Conservation (phyloP, 2,888 invertebrate genomes). For the Andrena hattorfiana region DNA sequence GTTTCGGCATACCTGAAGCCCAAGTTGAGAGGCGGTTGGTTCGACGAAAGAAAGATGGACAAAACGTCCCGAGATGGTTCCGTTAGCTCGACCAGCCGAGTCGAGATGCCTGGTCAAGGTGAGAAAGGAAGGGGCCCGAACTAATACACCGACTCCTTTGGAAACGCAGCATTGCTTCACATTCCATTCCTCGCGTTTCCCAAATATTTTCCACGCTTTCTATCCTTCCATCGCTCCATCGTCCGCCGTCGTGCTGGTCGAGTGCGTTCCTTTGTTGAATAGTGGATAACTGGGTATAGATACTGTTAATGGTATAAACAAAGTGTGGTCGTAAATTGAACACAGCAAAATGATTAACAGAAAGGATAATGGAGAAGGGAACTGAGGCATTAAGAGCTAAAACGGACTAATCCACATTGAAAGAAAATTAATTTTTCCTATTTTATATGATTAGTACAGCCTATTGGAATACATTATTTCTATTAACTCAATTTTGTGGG, state of each 20-base stretch:
- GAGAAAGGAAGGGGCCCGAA: conserved; percentile 47
- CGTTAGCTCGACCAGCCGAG: conserved; percentile 67
- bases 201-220: conserved; percentile 33
- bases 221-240: neutral
- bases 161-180: conserved; percentile 27
- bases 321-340: too few relatives aligned
- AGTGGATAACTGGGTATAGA: too few relatives aligned
- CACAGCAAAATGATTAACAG: too few relatives aligned
- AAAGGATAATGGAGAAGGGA: too few relatives aligned
- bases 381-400: too few relatives aligned
- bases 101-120: conserved; percentile 49
- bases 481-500: too few relatives aligned
- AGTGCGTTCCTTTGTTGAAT: neutral
- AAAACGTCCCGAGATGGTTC: conserved; percentile 64
- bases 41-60: conserved; percentile 59
- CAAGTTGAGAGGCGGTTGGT: conserved; percentile 29
- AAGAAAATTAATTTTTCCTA: too few relatives aligned
- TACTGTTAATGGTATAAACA: too few relatives aligned
- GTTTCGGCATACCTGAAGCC: conserved; percentile 60
- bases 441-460: too few relatives aligned
- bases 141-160: conserved; percentile 33
- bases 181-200: conserved; percentile 16
- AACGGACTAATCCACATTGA: too few relatives aligned
- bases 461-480: too few relatives aligned
- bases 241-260: neutral